Conservation (phyloP, 2,113 vertebrate genomes). For the Ariopsis seemanni region DNA sequence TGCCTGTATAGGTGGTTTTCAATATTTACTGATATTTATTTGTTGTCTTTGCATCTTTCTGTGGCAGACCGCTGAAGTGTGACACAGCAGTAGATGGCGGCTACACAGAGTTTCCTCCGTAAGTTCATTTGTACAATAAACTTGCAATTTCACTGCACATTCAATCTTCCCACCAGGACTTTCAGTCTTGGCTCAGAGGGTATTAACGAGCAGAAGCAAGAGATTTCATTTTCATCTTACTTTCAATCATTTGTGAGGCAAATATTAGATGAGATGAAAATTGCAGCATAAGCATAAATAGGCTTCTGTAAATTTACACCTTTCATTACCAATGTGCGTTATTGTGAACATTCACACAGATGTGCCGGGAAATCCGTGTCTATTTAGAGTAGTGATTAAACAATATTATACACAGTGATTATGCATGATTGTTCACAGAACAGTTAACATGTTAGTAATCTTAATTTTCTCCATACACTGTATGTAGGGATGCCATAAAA, state of each 20-base stretch:
- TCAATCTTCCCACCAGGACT: background rate
- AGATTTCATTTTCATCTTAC: background rate
- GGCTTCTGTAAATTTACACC: background rate
- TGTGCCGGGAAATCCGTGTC: no score
- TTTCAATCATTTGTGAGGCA: constrained; percentile 15
- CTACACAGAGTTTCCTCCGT: constrained; percentile 61
- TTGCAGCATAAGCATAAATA: background rate
- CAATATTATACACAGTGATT: no score
- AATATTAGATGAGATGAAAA: background rate
- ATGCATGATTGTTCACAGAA: no score
- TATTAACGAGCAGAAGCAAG: background rate
- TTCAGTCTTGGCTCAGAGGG: background rate
- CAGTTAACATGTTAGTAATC: no score
- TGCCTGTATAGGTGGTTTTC: background rate
- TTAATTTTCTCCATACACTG: no score
- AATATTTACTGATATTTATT: background rate
- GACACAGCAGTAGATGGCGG: constrained; percentile 67
- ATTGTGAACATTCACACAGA: no score
- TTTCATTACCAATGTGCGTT: no score
- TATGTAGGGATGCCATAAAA: no score
- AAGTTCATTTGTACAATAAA: constrained; percentile 53
- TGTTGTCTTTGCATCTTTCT: background rate
- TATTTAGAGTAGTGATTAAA: no score
- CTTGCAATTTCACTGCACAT: background rate
- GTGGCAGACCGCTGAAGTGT: constrained; percentile 58